Conservation (phyloP, 2,113 vertebrate genomes). For the Ageneiosus marmoratus region DNA sequence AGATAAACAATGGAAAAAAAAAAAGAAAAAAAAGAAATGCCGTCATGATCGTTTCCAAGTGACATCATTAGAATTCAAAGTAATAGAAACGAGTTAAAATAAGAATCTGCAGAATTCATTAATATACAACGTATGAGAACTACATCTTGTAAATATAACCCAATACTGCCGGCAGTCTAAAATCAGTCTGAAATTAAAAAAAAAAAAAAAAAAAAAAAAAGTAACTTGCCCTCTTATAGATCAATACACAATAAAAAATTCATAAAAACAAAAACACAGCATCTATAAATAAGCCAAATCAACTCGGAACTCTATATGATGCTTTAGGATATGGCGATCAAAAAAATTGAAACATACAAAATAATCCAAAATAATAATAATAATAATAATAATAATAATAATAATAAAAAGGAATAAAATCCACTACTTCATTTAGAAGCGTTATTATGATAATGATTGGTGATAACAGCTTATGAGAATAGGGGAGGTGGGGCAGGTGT, state of each 20-base stretch:
- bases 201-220: constrained; percentile 50
- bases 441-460: constrained; percentile 83
- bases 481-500: constrained; percentile 91
- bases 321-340: constrained; percentile 93
- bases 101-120: constrained; percentile 90
- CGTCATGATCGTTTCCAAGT: constrained; percentile 61
- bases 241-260: constrained; percentile 84
- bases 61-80: constrained; percentile 65
- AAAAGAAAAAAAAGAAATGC: constrained; percentile 73
- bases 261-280: constrained; percentile 82
- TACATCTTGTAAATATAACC: constrained; percentile 98
- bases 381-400: constrained; percentile 62
- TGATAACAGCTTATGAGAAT: constrained; percentile 94
- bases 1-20: constrained; percentile 29
- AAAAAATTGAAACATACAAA: constrained; percentile 82
- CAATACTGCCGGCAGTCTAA: constrained; percentile 99
- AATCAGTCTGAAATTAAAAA: constrained; percentile 85
- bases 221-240: constrained; percentile 93
- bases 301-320: constrained; percentile 86
- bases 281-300: constrained; percentile 99
- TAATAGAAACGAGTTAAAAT: constrained; percentile 87
- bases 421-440: constrained; percentile 83
- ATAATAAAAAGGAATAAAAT: constrained; percentile 71
- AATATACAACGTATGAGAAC: constrained; percentile 97
- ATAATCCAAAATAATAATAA: neutral